Percentiles rank a stretch among this genome's conserved stretches.
These are phyloP conservation scores for Carterocephalus palaemon DNA, from an alignment of 2,888 invertebrate genomes.

Conservation along the genomic window DNA sequence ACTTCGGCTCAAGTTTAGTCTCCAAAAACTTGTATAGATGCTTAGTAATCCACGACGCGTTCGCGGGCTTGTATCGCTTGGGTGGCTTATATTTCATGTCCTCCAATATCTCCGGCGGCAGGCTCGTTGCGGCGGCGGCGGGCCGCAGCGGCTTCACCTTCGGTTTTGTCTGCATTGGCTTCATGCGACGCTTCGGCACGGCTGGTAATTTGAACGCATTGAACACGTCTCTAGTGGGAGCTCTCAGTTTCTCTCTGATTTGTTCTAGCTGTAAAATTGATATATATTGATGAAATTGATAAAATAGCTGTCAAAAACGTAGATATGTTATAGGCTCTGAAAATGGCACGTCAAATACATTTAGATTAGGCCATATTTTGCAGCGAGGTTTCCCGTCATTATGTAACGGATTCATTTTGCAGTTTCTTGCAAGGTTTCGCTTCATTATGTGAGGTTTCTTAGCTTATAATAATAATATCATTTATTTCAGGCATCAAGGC, in stretches of 20 bases:
- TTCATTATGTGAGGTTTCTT: no score
- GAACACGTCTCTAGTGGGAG: slow-evolving; percentile 30
- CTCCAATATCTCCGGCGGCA: slow-evolving; percentile 52
- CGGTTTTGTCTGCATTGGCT: slow-evolving; percentile 35
- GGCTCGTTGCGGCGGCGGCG: slow-evolving; percentile 33
- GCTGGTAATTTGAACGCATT: slow-evolving; percentile 48
- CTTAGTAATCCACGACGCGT: slow-evolving; percentile 66
- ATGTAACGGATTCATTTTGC: no score
- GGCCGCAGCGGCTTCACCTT: slow-evolving; percentile 40
- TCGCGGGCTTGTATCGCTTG: slow-evolving; percentile 54
- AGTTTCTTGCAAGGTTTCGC: no score
- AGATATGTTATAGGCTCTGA: no score
- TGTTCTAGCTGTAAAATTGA: slow-evolving; percentile 45
- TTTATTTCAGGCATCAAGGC: no score
- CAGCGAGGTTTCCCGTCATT: no score
- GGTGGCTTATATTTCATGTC: slow-evolving; percentile 68
- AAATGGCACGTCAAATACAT: no score
- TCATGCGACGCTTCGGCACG: slow-evolving; percentile 34
- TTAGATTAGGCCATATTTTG: no score
- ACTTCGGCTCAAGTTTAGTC: slow-evolving; percentile 62
- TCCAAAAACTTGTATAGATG: slow-evolving; percentile 62
- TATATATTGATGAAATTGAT: not conserved
- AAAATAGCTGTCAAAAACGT: not conserved
- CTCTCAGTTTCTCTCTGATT: slow-evolving; percentile 45
- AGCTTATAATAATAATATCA: no score